These are phyloP conservation scores for Dasypus novemcinctus DNA, from an alignment of 2,113 vertebrate genomes.

Conservation along the genomic window DNA sequence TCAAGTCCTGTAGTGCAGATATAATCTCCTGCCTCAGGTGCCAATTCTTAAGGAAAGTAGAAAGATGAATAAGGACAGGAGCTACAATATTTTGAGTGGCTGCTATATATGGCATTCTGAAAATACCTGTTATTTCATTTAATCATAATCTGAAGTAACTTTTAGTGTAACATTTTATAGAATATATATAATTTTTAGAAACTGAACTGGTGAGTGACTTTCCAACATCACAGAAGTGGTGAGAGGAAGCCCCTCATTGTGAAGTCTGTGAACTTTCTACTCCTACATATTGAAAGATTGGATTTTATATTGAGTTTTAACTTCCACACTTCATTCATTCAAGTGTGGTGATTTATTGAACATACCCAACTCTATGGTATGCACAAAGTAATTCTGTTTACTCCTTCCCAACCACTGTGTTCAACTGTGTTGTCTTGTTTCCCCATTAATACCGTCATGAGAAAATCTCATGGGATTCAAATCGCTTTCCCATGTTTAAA, in stretches of 20 bases:
- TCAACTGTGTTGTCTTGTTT: not conserved
- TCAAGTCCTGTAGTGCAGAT: not conserved
- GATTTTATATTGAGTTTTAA: not conserved
- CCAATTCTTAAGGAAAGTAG: not conserved
- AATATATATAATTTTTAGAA: not conserved
- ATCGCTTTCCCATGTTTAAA: not conserved
- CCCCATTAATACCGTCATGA: not conserved
- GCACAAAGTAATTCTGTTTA: not conserved
- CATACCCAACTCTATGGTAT: not conserved
- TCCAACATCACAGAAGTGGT: not conserved
- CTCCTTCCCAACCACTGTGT: not conserved
- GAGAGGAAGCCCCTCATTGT: not conserved
- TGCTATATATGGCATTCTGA: not conserved
- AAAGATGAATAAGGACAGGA: not conserved
- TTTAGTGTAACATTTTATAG: not conserved
- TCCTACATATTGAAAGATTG: not conserved
- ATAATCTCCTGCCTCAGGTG: not conserved
- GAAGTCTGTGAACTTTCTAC: not conserved
- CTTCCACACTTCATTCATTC: not conserved
- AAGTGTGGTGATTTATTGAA: not conserved
- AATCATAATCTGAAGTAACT: not conserved
- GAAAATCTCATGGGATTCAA: not conserved
- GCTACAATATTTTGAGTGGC: not conserved
- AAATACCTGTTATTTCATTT: not conserved
- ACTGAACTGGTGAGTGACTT: not conserved